phyloP scores from a whole-genome alignment of 1,140 invertebrate genomes.

The Spodoptera litura region DNA sequence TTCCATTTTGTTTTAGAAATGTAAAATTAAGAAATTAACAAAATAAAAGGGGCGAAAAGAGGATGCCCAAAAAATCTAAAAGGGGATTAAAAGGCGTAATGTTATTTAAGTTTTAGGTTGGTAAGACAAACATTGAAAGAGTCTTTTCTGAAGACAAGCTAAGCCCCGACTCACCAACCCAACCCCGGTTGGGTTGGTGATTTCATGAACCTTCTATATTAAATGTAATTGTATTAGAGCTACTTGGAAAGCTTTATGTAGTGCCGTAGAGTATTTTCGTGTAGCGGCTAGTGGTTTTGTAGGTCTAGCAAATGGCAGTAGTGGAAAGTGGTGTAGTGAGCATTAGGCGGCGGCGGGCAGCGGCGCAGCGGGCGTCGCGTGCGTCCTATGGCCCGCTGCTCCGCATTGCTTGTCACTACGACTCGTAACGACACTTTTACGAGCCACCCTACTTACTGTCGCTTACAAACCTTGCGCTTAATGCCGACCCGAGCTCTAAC shows the following conservation, averaged over 20 bases:
- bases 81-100: too few species aligned
- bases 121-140: too few species aligned
- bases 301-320: constrained; percentile 9
- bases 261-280: constrained; percentile 11
- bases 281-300: not conserved
- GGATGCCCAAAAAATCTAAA: too few species aligned
- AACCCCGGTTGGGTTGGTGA: too few species aligned
- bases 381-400: constrained; percentile 66
- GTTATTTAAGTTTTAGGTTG: too few species aligned
- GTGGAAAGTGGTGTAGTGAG: constrained; percentile 29
- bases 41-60: too few species aligned
- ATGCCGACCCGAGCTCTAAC: constrained; percentile 62
- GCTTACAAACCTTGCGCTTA: constrained; percentile 71
- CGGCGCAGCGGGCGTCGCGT: constrained; percentile 66
- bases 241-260: not conserved
- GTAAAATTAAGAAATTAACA: too few species aligned
- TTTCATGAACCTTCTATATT: too few species aligned
- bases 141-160: too few species aligned
- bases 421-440: constrained; percentile 66
- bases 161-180: too few species aligned
- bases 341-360: constrained; percentile 38
- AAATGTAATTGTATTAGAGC: too few species aligned
- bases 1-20: too few species aligned
- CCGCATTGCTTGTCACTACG: constrained; percentile 64
- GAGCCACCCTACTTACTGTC: constrained; percentile 62